Base-by-base conservation (phyloP, 2,888 invertebrate genomes). In the Drosophila niveifrons region DNA sequence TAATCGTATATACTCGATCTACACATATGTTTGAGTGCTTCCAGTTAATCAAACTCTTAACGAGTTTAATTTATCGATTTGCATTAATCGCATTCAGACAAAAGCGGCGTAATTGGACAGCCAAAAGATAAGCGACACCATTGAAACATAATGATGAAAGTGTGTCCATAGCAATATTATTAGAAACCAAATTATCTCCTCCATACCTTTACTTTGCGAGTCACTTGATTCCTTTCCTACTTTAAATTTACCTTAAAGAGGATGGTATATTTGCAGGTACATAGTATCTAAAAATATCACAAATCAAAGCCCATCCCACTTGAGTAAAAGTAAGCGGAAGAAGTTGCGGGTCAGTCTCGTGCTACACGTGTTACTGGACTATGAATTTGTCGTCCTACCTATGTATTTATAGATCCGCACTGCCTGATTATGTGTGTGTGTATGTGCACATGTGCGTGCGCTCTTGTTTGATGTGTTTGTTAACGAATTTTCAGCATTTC, bases 31-130 rank as follows among this genome's bases (percentile, higher is more conserved):
- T 29, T 39, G 44, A 28, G 39, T 65, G 55, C 29, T 28, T 43
- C 71, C 63, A 50, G 41, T 73, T 58, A 66, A 73, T 72, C 75
- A 75, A 80, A 83, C 72, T 72, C 51, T 67, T 84, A 82, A 83
- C 84, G 84, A 84, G 85, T 75, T 75, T 71, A 50, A 68, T 57
- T 57, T 53, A 68, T 44, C 59, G 58, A 68, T 31, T 53, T 41
- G 55, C 7, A 50, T 66, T 57, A 39, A 57, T 64, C 31, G 29
- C 11, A 8, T 23, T n/a, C 36, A 15, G 13, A 18, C 34, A 36
- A 29, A 46, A 41, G 17, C 72, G 58, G 67, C 65, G 69, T 80
- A 79, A 83, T 84, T 82, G 77, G 75, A 73, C 66, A 68, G 29
- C 55, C 10, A 7, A 52, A 44, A 55, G 80, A 81, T 82, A 82